A percentile compares a stretch with the other conserved stretches of the same genome.
These are phyloP conservation scores for Leptinotarsa texana DNA, from an alignment of 1,140 invertebrate species.

Conservation along the genomic window DNA sequence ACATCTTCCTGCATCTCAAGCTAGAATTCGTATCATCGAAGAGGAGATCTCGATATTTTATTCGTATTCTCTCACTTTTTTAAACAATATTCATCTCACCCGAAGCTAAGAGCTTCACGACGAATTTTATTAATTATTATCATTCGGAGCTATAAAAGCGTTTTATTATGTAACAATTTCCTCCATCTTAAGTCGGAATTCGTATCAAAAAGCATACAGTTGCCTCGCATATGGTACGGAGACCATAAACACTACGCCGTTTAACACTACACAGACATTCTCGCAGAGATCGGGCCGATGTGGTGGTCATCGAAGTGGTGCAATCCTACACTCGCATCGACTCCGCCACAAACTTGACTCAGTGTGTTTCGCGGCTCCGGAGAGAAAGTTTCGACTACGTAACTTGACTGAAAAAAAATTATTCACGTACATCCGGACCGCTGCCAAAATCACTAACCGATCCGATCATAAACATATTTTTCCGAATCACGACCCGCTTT, in stretches of 20 bases:
- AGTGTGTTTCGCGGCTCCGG: slow-evolving; percentile 44
- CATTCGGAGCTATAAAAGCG: too few species aligned
- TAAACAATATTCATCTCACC: too few species aligned
- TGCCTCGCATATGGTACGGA: neutral
- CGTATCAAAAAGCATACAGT: neutral
- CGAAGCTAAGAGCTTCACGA: too few species aligned
- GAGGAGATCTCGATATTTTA: too few species aligned
- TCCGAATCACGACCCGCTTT: neutral
- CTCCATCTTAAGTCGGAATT: too few species aligned
- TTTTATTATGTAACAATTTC: too few species aligned
- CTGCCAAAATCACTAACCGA: slow-evolving; percentile 29
- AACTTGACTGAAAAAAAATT: slow-evolving; percentile 30
- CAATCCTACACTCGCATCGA: slow-evolving; percentile 25
- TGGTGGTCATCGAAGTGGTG: slow-evolving; percentile 45
- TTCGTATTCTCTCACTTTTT: too few species aligned
- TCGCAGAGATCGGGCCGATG: slow-evolving; percentile 27
- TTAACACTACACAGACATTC: slow-evolving; percentile 24
- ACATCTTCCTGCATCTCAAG: too few species aligned
- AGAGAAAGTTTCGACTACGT: neutral
- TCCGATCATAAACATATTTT: neutral
- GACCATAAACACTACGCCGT: neutral
- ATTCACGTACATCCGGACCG: slow-evolving; percentile 11
- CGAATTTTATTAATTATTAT: too few species aligned
- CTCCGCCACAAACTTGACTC: slow-evolving; percentile 31
- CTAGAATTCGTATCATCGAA: too few species aligned